Evolutionary conservation across 2,888 invertebrate species (phyloP).

Genomic region (Nomada ruficornis): DNA sequence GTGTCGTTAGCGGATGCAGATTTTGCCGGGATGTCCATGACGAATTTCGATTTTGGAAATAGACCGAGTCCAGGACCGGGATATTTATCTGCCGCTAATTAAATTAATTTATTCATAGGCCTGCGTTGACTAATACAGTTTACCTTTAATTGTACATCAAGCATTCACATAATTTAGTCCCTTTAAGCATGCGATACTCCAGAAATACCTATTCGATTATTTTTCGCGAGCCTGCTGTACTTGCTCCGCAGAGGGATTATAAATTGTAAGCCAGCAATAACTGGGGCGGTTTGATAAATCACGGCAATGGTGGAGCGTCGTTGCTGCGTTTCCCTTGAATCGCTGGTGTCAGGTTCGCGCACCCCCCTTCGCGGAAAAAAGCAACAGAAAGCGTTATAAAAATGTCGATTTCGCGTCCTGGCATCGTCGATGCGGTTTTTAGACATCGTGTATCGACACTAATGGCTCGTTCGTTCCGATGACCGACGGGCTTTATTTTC

Average conservation of each 20-base stretch:
- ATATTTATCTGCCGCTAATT: conserved; percentile 5
- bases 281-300: conserved; percentile 19
- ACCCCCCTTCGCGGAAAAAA: neutral
- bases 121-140: too few relatives aligned
- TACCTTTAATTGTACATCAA: neutral
- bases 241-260: neutral
- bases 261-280: conserved; percentile 33
- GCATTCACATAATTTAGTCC: too few relatives aligned
- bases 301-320: conserved; percentile 3
- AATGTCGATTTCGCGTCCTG: conserved; percentile 44
- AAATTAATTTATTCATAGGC: neutral
- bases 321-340: conserved; percentile 27
- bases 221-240: too few relatives aligned
- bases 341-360: conserved; percentile 18
- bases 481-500: conserved; percentile 52
- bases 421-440: conserved; percentile 58
- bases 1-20: conserved; percentile 21
- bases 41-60: conserved; percentile 21
- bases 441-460: conserved; percentile 66
- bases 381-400: conserved; percentile 17
- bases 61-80: neutral
- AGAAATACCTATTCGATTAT: neutral
- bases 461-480: conserved; percentile 64
- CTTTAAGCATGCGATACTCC: neutral
- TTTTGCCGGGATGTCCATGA: conserved; percentile 15